These are phyloP conservation scores for Philotrypesis tridentata DNA, from an alignment of 1,140 invertebrate species.

Conservation along the genomic window DNA sequence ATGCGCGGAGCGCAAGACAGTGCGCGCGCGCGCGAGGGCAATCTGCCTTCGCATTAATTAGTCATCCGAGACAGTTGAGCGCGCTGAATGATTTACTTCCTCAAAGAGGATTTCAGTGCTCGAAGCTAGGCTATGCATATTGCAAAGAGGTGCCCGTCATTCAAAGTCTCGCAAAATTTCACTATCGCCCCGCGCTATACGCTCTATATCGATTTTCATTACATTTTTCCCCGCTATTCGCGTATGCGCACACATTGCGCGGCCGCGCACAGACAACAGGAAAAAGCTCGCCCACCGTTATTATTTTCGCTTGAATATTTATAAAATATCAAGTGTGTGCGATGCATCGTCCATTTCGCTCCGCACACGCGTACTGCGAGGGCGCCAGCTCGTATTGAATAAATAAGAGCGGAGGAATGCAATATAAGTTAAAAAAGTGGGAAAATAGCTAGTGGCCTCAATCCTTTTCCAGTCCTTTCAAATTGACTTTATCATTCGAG, in stretches of 20 bases:
- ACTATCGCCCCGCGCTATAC: slow-evolving; percentile 28
- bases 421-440: not conserved
- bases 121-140: slow-evolving; percentile 68
- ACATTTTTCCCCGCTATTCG: not conserved
- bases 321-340: not conserved
- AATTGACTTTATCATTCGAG: slow-evolving; percentile 27
- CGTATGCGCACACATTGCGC: no score
- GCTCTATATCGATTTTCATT: slow-evolving; percentile 10
- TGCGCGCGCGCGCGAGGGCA: slow-evolving; percentile 37
- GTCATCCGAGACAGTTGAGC: slow-evolving; percentile 54
- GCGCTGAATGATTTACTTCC: slow-evolving; percentile 67
- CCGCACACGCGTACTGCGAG: no score
- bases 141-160: slow-evolving; percentile 69
- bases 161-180: slow-evolving; percentile 60
- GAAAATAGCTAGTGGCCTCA: not conserved
- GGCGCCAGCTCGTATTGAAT: no score
- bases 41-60: slow-evolving; percentile 58
- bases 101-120: slow-evolving; percentile 72
- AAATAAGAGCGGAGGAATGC: not conserved
- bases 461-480: slow-evolving; percentile 10
- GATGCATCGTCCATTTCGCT: not conserved
- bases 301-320: not conserved
- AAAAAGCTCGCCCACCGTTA: not conserved
- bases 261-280: no score
- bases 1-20: no score